phyloP scores from a whole-genome alignment of 2,113 vertebrate genomes.

The Riparia riparia region DNA sequence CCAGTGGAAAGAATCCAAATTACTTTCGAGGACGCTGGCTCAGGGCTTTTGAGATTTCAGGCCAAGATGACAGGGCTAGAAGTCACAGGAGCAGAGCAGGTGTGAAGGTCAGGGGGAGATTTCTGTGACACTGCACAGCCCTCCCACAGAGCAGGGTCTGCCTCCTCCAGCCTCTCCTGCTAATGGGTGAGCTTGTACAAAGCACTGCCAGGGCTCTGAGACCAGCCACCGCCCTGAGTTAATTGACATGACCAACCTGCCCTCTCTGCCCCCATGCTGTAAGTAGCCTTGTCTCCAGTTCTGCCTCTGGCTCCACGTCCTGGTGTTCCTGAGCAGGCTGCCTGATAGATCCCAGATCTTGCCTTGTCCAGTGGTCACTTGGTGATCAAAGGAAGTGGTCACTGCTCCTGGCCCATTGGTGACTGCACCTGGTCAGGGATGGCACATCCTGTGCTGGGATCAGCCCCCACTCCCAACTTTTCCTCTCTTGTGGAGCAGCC shows the following conservation, averaged over 20 bases:
- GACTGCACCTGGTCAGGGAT: background rate
- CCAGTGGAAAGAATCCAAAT: conserved; percentile 50
- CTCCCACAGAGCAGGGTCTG: background rate
- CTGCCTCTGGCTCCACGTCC: background rate
- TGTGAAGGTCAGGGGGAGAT: background rate
- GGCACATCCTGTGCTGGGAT: rapidly evolving
- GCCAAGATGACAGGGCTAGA: background rate
- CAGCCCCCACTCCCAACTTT: background rate
- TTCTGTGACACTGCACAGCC: background rate
- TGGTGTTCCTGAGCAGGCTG: background rate
- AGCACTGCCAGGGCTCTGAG: background rate
- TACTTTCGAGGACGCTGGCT: conserved; percentile 11
- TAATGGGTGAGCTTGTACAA: background rate
- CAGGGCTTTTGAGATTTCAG: background rate
- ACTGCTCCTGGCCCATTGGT: background rate
- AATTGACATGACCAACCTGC: background rate
- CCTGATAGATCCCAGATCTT: background rate
- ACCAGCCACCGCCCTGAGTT: background rate
- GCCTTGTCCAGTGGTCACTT: background rate
- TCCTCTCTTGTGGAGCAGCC: background rate
- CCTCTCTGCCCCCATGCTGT: background rate
- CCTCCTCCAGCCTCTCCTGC: rapidly evolving
- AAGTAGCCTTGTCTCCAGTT: background rate
- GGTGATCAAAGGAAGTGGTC: background rate
- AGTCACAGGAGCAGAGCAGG: background rate